Evolutionary conservation across 2,888 invertebrate species (phyloP), one percentile per base, ranked within the genome.

Genomic region (Leptarthrus brevirostris): DNA sequence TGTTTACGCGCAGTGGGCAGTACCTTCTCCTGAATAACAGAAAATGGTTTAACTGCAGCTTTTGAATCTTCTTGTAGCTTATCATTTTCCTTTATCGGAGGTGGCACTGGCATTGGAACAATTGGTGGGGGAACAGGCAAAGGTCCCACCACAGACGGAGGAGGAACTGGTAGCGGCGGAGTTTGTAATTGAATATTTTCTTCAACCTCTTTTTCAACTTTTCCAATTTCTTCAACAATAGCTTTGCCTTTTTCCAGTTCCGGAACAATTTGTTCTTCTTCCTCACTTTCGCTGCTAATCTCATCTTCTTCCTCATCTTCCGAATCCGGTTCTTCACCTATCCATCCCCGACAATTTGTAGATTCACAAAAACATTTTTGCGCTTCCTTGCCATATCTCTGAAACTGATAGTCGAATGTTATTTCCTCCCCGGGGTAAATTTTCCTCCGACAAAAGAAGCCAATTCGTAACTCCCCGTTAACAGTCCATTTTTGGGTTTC

Each of bases 401-500:
- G 96, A 85, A 98, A 97, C 85, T 97, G 94, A 85, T 99, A 99
- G 85, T 99, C 98, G 85, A 99, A 99, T 0, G 98, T 98, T 69
- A 99, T 92, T 86, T 99, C 99, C 83, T 98, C 97, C 0, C 96
- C 96, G 0, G 90, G 89, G 64, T 88, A 84, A 74, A 99, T 93
- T 30, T 90, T 90, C 77, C 93, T 88, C 76, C 92, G 92, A 78
- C 97, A 93, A 85, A 99, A 99, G 87, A 99, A 99, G 0, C 99
- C 99, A 79, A 99, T 95, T 78, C 98, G 88, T 53, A 98, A 86
- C 83, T 96, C 95, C 0, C 95, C 95, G 80, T 95, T 95, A 0
- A 95, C 95, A 0, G 95, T 95, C 95, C 95, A 96, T 86, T 99
- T 99, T 86, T 99, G 98, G 0, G 98, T 98, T 86, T 97, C 97